Evolutionary conservation across 2,797 vertebrate species (phyloP).

Genomic region (Mionectes olivaceus): DNA sequence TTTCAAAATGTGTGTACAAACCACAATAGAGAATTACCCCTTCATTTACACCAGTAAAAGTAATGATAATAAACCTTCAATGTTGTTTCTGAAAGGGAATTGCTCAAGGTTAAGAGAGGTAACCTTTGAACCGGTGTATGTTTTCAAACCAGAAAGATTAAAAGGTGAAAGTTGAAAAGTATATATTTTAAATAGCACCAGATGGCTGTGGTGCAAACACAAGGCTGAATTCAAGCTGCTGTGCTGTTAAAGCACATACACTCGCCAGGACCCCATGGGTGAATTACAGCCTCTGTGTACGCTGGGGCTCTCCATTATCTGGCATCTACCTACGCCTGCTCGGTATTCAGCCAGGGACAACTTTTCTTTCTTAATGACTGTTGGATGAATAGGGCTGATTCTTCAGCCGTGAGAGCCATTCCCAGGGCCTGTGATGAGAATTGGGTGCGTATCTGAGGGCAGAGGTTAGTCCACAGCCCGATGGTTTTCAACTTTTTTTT

Average conservation of each 20-base stretch:
- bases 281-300: slow-evolving; percentile 30
- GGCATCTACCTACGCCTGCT: background rate
- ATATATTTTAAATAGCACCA: slow-evolving; percentile 48
- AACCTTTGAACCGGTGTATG: slow-evolving; percentile 59
- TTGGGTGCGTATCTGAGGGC: background rate
- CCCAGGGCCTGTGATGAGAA: background rate
- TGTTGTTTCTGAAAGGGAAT: slow-evolving; percentile 51
- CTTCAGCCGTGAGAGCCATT: background rate
- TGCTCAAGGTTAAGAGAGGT: slow-evolving; percentile 31
- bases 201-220: slow-evolving; percentile 30
- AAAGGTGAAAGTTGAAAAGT: slow-evolving; percentile 66
- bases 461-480: background rate
- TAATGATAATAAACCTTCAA: slow-evolving; percentile 3
- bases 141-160: slow-evolving; percentile 62
- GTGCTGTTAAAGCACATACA: slow-evolving; percentile 2
- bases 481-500: background rate
- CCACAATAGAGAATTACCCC: slow-evolving; percentile 20
- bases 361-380: slow-evolving; percentile 38
- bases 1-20: slow-evolving; percentile 31
- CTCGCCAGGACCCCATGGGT: background rate
- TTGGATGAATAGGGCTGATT: slow-evolving; percentile 37
- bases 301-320: background rate
- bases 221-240: slow-evolving; percentile 18
- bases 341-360: background rate
- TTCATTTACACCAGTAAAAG: slow-evolving; percentile 38